Conservation (phyloP, 37 sponge, comb jelly and placozoan species). For the Bolinopsis microptera region DNA sequence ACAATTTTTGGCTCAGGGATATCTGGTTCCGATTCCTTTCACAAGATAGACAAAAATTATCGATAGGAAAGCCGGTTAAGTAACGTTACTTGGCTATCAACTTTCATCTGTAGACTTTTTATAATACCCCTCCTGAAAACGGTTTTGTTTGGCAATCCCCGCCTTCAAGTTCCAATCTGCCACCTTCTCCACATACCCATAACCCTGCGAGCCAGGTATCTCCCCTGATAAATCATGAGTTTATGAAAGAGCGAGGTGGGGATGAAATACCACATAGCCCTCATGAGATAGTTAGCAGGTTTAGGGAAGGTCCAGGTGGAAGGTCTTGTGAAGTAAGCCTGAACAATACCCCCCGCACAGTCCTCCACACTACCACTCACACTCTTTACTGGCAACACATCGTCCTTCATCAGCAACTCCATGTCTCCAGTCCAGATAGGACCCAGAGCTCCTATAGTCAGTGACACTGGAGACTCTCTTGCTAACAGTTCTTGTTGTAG, state of each 20-base stretch:
- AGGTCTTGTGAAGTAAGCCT: background rate
- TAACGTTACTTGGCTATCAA: too few relatives aligned
- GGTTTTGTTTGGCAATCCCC: background rate
- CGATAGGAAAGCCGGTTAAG: too few relatives aligned
- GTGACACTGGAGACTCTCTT: background rate
- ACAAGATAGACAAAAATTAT: too few relatives aligned
- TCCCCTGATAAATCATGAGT: background rate
- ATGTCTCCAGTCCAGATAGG: background rate
- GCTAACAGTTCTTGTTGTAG: background rate
- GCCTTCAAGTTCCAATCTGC: background rate
- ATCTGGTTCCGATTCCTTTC: too few relatives aligned
- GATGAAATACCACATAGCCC: background rate
- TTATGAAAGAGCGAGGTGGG: background rate
- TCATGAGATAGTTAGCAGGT: background rate
- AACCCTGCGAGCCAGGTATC: background rate
- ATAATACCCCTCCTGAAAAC: background rate
- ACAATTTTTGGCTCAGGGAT: too few relatives aligned
- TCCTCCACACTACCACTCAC: constrained; percentile 20
- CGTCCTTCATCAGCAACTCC: background rate
- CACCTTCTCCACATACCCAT: background rate
- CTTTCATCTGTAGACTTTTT: background rate
- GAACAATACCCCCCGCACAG: background rate
- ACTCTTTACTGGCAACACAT: background rate
- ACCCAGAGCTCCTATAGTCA: background rate
- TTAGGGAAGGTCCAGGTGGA: background rate